Evolutionary conservation across 2,113 vertebrate species (phyloP), one percentile per base, ranked within the genome.

Genomic region (Panthera tigris): DNA sequence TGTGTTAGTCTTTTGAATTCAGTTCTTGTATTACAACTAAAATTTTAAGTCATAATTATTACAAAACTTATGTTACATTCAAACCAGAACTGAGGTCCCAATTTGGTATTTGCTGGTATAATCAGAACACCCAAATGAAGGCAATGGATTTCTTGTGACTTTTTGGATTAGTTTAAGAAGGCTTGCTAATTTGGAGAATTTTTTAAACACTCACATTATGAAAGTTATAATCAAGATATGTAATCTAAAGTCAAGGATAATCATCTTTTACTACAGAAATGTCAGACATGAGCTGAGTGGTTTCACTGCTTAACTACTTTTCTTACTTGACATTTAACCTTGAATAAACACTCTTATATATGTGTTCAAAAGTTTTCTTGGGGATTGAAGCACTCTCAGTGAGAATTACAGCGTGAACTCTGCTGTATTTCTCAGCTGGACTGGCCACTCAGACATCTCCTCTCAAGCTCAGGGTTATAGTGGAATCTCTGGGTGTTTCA

Each of bases 221-320:
- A 96, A 97, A 92, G 79, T 92, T 86, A 95, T 55, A 92, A 95
- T 97, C 83, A 97, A 89, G 65, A 95, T 95, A 68, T 1, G 5
- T 63, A 93, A 94, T 80, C 80, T 89, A 85, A 80, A 95, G 85
- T 95, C 63, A 97, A 71, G 9, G 50, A 73, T 90, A 93, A 94
- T 93, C 69, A 93, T 81, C 41, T 5, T 92, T 94, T 87, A 88
- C 81, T 88, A 45, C 29, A 52, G 81, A 88, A 91, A 97, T 88
- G 65, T 96, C 93, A 91, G 90, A 80, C 50, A 94, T 8, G 23
- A 81, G 41, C 48, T 69, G n/a, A 80, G 15, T 88, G 52, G 69
- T 90, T 89, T 92, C 31, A 33, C 19, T 27, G 16, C 33, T 61
- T 61, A 50, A 91, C 25, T 76, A 36, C 31, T 92, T 96, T 94